These are phyloP conservation scores for Neoascia interrupta DNA, from an alignment of 2,888 invertebrate genomes.

Conservation along the genomic window DNA sequence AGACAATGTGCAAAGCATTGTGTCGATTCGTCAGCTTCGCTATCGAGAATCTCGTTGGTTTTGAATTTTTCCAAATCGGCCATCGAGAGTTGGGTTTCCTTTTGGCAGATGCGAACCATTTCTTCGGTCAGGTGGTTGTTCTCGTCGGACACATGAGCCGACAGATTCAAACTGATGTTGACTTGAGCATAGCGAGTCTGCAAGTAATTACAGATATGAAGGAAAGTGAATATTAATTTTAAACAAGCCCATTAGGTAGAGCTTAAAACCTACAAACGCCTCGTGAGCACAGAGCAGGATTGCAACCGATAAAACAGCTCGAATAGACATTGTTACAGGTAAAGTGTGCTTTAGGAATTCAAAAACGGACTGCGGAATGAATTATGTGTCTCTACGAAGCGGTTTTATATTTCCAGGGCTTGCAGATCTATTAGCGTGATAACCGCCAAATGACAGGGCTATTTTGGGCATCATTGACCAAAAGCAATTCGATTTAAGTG, in stretches of 20 bases:
- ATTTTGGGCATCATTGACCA: slow-evolving; percentile 12
- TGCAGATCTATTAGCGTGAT: slow-evolving; percentile 27
- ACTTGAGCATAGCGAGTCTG: slow-evolving; percentile 38
- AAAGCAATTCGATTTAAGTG: slow-evolving; percentile 23
- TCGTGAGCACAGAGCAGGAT: slow-evolving; percentile 22
- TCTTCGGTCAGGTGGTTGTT: slow-evolving; percentile 67
- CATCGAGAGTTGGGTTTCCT: slow-evolving; percentile 75
- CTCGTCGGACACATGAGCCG: slow-evolving; percentile 44
- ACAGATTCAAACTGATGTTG: slow-evolving; percentile 40
- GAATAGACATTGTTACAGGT: slow-evolving; percentile 24
- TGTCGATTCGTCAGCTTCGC: slow-evolving; percentile 72
- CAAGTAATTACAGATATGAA: no score
- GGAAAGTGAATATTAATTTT: neutral
- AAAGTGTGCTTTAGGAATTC: neutral
- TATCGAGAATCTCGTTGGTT: slow-evolving; percentile 41
- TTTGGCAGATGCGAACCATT: slow-evolving; percentile 73
- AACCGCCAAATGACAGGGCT: slow-evolving; percentile 16
- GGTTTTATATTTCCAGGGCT: slow-evolving; percentile 43
- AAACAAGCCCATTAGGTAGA: neutral
- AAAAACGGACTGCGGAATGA: slow-evolving; percentile 19
- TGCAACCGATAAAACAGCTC: slow-evolving; percentile 1
- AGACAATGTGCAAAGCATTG: slow-evolving; percentile 75
- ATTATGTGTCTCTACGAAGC: neutral
- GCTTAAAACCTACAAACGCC: slow-evolving; percentile 31
- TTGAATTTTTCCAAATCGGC: slow-evolving; percentile 73